Conservation (phyloP, 2,888 invertebrate species). For the Calameuta pallipes region DNA sequence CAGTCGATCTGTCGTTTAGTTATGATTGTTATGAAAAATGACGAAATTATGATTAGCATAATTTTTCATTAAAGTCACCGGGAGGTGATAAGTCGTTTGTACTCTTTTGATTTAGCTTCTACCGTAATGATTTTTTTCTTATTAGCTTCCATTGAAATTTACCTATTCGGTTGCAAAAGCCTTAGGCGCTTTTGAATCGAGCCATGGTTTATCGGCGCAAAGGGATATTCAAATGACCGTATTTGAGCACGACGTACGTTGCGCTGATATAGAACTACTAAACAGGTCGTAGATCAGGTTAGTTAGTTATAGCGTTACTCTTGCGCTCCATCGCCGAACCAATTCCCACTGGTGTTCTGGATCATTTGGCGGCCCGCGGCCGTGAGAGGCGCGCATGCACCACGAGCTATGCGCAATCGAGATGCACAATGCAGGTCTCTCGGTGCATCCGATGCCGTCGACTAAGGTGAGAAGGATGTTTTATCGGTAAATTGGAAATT, state of each 20-base stretch:
- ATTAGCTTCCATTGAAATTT: not conserved
- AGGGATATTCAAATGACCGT: constrained; percentile 9
- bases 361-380: constrained; percentile 65
- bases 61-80: not conserved
- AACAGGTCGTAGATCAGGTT: constrained; percentile 65
- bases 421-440: constrained; percentile 28
- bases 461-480: not conserved
- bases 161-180: not conserved
- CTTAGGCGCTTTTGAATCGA: not conserved
- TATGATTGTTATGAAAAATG: too few species aligned
- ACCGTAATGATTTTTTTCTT: not conserved
- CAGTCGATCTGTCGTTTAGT: too few species aligned
- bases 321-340: constrained; percentile 51
- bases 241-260: constrained; percentile 39
- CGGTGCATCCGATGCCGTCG: not conserved
- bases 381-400: constrained; percentile 55
- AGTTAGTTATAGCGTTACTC: constrained; percentile 60
- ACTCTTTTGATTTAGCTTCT: not conserved
- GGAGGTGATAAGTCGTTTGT: not conserved
- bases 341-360: constrained; percentile 66
- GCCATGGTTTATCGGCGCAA: not conserved
- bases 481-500: not conserved
- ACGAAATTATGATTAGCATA: not conserved
- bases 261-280: constrained; percentile 65
- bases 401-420: constrained; percentile 41